Percentiles rank a stretch among this genome's conserved stretches.
Evolutionary conservation across 92 coral and sea anemone species (phyloP).

Genomic region (Meandrina meandrites): DNA sequence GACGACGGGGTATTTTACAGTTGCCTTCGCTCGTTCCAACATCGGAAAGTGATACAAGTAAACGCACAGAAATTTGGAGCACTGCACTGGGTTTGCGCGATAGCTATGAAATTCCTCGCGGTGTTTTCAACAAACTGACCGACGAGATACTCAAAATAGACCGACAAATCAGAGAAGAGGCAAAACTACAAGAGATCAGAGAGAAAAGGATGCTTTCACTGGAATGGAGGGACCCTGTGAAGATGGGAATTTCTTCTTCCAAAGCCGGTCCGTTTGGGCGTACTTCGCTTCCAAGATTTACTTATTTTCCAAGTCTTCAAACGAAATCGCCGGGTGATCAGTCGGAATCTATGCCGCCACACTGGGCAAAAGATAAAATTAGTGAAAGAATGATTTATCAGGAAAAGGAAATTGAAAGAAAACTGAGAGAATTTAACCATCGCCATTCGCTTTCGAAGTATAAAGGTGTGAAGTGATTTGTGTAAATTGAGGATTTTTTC

Average conservation of each 20-base stretch:
- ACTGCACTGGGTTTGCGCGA: conserved; percentile 32
- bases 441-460: conserved; percentile 24
- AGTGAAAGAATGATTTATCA: conserved; percentile 6
- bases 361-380: neutral
- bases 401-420: conserved; percentile 20
- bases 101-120: conserved; percentile 32
- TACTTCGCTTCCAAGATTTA: conserved; percentile 10
- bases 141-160: conserved; percentile 48
- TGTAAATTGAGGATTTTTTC: neutral
- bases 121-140: conserved; percentile 35
- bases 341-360: neutral
- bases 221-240: neutral
- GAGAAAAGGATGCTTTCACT: neutral
- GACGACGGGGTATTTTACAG: neutral
- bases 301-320: conserved; percentile 21
- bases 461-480: neutral
- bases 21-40: conserved; percentile 20
- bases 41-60: neutral
- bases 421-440: conserved; percentile 31
- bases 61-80: conserved; percentile 17
- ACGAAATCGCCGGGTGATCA: neutral
- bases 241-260: neutral
- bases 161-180: conserved; percentile 48
- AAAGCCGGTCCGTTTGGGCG: neutral
- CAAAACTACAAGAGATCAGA: conserved; percentile 31